Base-by-base conservation (phyloP, 2,888 invertebrate species). In the Diarsia rubi region DNA sequence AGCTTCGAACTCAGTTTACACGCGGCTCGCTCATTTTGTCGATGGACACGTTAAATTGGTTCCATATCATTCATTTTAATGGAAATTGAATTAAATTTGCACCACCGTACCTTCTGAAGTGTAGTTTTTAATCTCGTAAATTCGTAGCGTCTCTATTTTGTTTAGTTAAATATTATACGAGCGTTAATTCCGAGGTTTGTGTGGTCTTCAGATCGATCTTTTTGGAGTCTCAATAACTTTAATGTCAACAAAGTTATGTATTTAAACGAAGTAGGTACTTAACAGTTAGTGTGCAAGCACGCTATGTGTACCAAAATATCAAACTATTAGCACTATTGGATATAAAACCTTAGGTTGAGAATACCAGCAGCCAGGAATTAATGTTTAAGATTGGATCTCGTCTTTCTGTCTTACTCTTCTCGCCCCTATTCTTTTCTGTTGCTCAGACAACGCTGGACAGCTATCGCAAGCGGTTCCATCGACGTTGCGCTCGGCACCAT, bases 21-120 rank as follows among this genome's bases (percentile, higher is more conserved):
- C 78, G 65, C 62, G 69, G 59, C 71, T 42, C 79, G 73, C 74
- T 86, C 81, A 83, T 86, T 88, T 82, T 71, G 73, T 65, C 75
- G 81, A 78, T 83, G 83, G 83, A 85, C 80, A 82, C 70, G 68
- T 81, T 83, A 85, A 86, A 88, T 88, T 89, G 84, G 70, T 85
- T 87, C 81, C 73, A 68, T 84, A 84, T 84, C 81, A 76, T 79
- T 82, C 82, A 76, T 59, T 82, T 83, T 76, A 79, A 88, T 85
- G 73, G 75, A 87, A 86, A 84, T 84, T 75, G 54, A 81, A 85
- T 86, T 74, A 57, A 75, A 82, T 83, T 79, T 81, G 72, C 80
- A 57, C 69, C 67, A 57, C 60, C 67, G 59, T 65, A 24, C 45
- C 49, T 71, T 73, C 65, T 68, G 9, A 19, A 44, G 27, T 47